phyloP scores from a whole-genome alignment of 2,113 vertebrate species.

The Equus przewalskii region DNA sequence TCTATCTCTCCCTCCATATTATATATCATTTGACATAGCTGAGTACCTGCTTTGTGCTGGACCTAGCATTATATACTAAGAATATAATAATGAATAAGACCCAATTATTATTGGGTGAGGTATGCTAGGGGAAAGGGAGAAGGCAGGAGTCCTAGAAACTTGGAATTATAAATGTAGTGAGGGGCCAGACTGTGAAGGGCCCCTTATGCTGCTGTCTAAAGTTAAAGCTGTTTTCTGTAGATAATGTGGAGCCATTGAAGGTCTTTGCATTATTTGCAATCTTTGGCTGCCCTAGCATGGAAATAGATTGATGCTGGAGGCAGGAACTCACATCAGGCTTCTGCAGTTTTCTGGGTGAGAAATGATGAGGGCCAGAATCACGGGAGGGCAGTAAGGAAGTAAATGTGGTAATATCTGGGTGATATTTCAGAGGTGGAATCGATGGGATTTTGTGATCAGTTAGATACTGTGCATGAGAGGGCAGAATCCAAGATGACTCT shows the following conservation, averaged over 20 bases:
- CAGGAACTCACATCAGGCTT: neutral
- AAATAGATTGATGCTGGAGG: neutral
- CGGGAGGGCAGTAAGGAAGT: neutral
- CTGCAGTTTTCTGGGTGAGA: neutral
- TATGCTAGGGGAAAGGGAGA: neutral
- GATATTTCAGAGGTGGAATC: slow-evolving; percentile 34
- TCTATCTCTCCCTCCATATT: neutral
- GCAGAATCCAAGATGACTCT: slow-evolving; percentile 77
- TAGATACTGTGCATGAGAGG: neutral
- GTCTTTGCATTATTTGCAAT: neutral
- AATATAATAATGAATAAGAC: neutral
- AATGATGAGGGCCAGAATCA: neutral
- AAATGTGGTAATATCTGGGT: neutral
- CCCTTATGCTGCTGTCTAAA: neutral
- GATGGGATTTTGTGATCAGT: slow-evolving; percentile 39
- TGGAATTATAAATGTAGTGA: neutral
- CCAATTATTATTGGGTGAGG: neutral
- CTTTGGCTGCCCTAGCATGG: neutral
- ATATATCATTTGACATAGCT: neutral
- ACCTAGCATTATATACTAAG: neutral
- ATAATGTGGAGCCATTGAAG: neutral
- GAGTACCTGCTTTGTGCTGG: neutral
- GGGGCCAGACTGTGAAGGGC: neutral
- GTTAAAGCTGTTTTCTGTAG: neutral
- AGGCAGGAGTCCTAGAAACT: neutral